phyloP scores from a whole-genome alignment of 1,140 invertebrate genomes.

The Oncopodura yosiiana region DNA sequence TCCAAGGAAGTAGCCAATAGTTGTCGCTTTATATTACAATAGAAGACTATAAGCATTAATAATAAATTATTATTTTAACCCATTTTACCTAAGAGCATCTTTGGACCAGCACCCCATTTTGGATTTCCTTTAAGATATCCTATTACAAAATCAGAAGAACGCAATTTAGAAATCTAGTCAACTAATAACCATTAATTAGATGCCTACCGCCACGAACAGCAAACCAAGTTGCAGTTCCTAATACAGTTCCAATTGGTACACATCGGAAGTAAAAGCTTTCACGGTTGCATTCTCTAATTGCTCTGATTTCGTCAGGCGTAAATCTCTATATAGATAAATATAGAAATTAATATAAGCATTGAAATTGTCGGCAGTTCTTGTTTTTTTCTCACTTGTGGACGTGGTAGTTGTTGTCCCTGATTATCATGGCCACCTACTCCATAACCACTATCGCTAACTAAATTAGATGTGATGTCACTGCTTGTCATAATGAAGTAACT shows the following conservation, averaged over 20 bases:
- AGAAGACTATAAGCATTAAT: too few relatives aligned
- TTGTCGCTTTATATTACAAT: too few relatives aligned
- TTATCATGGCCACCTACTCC: too few relatives aligned
- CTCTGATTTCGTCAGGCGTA: slow-evolving; percentile 22
- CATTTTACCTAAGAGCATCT: too few relatives aligned
- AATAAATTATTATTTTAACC: too few relatives aligned
- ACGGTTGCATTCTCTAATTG: slow-evolving; percentile 41
- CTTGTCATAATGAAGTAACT: too few relatives aligned
- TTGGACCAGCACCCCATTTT: slow-evolving; percentile 55
- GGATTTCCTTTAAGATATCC: slow-evolving; percentile 47
- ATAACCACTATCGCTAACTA: too few relatives aligned
- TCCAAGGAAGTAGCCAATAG: slow-evolving; percentile 62
- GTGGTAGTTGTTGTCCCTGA: too few relatives aligned
- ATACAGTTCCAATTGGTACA: slow-evolving; percentile 50
- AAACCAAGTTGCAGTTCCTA: slow-evolving; percentile 50
- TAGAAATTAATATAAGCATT: not conserved
- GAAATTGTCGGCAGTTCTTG: too few relatives aligned
- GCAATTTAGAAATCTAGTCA: not conserved
- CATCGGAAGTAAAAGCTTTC: slow-evolving; percentile 62
- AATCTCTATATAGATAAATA: slow-evolving; percentile 22
- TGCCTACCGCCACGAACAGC: slow-evolving; percentile 50
- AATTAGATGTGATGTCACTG: too few relatives aligned
- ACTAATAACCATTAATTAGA: not conserved
- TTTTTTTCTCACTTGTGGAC: too few relatives aligned
- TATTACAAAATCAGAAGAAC: slow-evolving; percentile 31